Evolutionary conservation across 2,113 vertebrate genomes (phyloP).

Genomic region (Talpa occidentalis): DNA sequence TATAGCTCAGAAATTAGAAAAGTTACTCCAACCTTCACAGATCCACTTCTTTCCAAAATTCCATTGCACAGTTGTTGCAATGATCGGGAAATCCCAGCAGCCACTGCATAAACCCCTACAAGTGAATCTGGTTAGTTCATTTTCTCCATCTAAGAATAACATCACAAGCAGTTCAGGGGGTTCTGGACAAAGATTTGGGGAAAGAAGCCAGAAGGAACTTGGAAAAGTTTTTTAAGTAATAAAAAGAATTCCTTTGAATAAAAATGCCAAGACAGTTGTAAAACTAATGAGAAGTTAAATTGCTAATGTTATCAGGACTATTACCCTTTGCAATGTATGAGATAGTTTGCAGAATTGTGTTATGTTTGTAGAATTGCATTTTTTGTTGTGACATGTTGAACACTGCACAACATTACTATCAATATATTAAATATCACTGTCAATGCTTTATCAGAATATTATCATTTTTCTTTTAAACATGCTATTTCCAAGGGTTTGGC

Average conservation of each 20-base stretch:
- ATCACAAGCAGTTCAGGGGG: not conserved
- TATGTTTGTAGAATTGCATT: constrained; percentile 39
- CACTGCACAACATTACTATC: constrained; percentile 42
- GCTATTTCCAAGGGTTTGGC: constrained; percentile 57
- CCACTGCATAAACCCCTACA: not conserved
- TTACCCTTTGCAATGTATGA: not conserved
- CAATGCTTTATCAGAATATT: constrained; percentile 64
- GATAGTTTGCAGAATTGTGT: not conserved
- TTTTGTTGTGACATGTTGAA: constrained; percentile 60
- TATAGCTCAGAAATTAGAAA: not conserved
- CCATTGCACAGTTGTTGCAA: not conserved
- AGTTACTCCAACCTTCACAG: not conserved
- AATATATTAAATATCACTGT: constrained; percentile 64
- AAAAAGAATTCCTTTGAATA: constrained; percentile 47
- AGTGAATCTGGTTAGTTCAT: not conserved
- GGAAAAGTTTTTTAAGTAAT: constrained; percentile 51
- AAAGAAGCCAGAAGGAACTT: constrained; percentile 22
- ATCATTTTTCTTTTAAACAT: constrained; percentile 69
- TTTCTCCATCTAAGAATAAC: not conserved
- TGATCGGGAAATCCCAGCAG: not conserved
- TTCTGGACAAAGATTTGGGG: constrained; percentile 33
- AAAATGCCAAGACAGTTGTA: constrained; percentile 32
- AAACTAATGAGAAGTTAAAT: constrained; percentile 38
- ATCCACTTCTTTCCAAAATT: not conserved
- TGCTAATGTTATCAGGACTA: constrained; percentile 17